Evolutionary conservation across 1,140 invertebrate species (phyloP).

Genomic region (Tetramorium simillimum): DNA sequence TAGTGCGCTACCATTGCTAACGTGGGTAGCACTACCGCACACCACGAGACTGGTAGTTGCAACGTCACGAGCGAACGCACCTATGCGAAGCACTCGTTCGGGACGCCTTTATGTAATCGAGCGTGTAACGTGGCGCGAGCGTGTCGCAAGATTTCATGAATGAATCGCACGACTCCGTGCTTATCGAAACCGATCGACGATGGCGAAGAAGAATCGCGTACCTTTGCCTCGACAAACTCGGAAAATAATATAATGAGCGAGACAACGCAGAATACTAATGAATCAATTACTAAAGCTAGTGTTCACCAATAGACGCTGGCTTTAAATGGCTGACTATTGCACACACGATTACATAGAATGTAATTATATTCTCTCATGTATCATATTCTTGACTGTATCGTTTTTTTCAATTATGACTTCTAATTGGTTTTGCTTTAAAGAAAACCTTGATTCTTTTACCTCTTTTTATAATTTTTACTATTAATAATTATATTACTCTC

Average conservation of each 20-base stretch:
- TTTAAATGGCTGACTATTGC: not conserved
- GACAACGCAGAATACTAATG: not conserved
- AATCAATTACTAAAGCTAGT: not conserved
- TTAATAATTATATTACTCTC: not conserved
- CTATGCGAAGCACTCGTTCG: slow-evolving; percentile 44
- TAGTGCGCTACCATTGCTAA: slow-evolving; percentile 12
- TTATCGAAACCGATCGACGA: slow-evolving; percentile 8
- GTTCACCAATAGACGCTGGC: not conserved
- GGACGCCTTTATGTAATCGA: slow-evolving; percentile 63
- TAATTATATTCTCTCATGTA: not conserved
- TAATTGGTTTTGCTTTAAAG: not conserved
- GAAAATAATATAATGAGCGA: not conserved
- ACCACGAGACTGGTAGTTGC: slow-evolving; percentile 23
- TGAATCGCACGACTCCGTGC: slow-evolving; percentile 54
- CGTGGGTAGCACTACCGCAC: slow-evolving; percentile 1
- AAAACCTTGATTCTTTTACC: not conserved
- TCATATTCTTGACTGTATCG: not conserved
- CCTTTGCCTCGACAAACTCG: not conserved
- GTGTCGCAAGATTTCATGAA: slow-evolving; percentile 68
- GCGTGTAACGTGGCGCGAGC: slow-evolving; percentile 54
- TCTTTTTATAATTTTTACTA: not conserved
- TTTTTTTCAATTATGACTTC: not conserved
- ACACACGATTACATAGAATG: not conserved
- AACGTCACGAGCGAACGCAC: slow-evolving; percentile 47
- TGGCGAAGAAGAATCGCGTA: not conserved